Evolutionary conservation across 2,888 invertebrate species (phyloP).

Genomic region (Dolichopus griseipennis): DNA sequence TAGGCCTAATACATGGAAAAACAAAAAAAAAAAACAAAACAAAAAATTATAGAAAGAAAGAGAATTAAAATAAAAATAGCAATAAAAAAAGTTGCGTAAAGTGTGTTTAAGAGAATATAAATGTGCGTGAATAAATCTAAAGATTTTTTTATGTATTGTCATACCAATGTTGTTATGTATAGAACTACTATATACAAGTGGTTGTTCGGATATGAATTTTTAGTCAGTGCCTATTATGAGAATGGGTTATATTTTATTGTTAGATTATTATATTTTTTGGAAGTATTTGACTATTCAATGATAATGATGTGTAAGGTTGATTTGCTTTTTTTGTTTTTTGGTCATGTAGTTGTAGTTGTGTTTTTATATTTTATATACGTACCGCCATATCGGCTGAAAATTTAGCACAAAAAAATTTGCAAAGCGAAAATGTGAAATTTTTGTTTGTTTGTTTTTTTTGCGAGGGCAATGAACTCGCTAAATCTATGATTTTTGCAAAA

Average conservation of each 20-base stretch:
- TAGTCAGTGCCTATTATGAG: background rate
- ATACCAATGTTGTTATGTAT: background rate
- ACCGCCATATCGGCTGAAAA: too few species aligned
- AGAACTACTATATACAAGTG: background rate
- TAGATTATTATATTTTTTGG: background rate
- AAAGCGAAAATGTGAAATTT: background rate
- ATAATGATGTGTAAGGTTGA: background rate
- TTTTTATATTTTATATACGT: too few species aligned
- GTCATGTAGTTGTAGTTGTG: too few species aligned
- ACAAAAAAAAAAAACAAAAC: too few species aligned
- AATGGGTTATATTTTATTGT: background rate
- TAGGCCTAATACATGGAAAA: background rate
- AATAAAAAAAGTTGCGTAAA: background rate
- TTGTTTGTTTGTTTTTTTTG: background rate
- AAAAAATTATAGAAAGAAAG: too few species aligned
- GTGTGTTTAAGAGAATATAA: background rate
- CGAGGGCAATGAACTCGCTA: background rate
- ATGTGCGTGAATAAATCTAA: background rate
- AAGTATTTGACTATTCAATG: background rate
- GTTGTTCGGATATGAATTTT: background rate
- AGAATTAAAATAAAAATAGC: background rate
- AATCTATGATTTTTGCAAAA: background rate
- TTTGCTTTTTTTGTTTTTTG: too few species aligned
- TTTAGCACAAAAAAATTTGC: background rate
- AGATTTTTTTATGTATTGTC: background rate